Evolutionary conservation across 2,797 vertebrate species (phyloP).

Genomic region (Trichosurus vulpecula): DNA sequence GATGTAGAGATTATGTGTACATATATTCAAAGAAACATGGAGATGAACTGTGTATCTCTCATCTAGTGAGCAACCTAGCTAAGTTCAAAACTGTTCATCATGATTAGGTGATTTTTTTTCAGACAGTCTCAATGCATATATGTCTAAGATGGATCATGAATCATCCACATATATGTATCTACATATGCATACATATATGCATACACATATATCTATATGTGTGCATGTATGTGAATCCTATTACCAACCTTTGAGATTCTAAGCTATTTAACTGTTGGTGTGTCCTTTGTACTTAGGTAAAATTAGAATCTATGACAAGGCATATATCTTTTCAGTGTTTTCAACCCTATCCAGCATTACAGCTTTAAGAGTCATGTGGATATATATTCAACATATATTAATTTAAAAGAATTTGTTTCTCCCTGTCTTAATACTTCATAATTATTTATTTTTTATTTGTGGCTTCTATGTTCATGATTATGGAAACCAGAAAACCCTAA

Average conservation of each 20-base stretch:
- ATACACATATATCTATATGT: neutral
- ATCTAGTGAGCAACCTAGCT: neutral
- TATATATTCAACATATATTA: neutral
- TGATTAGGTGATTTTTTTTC: neutral
- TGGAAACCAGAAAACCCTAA: conserved; percentile 23
- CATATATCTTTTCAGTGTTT: neutral
- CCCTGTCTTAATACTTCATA: neutral
- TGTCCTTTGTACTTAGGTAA: neutral
- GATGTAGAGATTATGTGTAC: neutral
- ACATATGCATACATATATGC: too few relatives aligned
- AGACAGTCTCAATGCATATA: neutral
- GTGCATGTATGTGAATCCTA: neutral
- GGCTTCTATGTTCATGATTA: conserved; percentile 5
- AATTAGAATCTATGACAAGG: neutral
- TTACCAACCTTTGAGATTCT: neutral
- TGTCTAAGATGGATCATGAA: neutral
- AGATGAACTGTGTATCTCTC: neutral
- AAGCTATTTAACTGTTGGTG: neutral
- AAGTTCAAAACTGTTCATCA: neutral
- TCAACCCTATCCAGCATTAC: neutral
- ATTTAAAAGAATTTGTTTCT: neutral
- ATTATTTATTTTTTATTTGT: neutral
- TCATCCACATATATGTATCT: neutral
- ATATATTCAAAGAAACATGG: neutral
- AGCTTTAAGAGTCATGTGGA: conserved; percentile 3